phyloP scores from a whole-genome alignment of 2,113 vertebrate species.

The Equus przewalskii region DNA sequence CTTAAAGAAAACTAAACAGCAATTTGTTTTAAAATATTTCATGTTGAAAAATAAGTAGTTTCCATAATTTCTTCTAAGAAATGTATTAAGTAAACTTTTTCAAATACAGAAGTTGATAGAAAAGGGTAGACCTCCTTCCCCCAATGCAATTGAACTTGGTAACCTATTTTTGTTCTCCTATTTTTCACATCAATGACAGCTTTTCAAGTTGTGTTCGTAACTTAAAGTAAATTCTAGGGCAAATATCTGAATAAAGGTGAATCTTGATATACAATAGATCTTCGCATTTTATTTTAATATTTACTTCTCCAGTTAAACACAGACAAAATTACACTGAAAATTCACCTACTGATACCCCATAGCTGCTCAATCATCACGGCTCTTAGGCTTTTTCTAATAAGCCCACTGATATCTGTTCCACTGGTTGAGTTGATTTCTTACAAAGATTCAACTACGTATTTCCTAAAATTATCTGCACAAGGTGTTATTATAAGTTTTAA shows the following conservation, averaged over 20 bases:
- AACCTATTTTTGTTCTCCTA: background rate
- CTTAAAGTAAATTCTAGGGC: background rate
- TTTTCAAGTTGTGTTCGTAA: background rate
- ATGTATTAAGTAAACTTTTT: background rate
- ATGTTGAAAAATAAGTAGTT: background rate
- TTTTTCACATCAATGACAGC: background rate
- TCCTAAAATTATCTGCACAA: background rate
- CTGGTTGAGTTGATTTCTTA: background rate
- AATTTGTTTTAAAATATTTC: background rate
- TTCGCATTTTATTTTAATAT: background rate
- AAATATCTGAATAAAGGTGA: background rate
- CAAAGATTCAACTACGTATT: background rate
- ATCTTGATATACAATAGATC: background rate
- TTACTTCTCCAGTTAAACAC: background rate
- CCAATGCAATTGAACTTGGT: background rate
- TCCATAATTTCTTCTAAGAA: background rate
- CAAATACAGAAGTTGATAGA: background rate
- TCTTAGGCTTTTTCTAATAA: background rate
- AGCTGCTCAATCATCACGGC: background rate
- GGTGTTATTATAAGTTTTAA: background rate
- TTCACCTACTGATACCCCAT: background rate
- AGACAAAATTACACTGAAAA: background rate
- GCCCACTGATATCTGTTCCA: background rate
- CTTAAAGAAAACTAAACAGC: background rate
- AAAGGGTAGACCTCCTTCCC: background rate